These are phyloP conservation scores for Xiphias gladius DNA, from an alignment of 2,113 vertebrate genomes.

Conservation along the genomic window DNA sequence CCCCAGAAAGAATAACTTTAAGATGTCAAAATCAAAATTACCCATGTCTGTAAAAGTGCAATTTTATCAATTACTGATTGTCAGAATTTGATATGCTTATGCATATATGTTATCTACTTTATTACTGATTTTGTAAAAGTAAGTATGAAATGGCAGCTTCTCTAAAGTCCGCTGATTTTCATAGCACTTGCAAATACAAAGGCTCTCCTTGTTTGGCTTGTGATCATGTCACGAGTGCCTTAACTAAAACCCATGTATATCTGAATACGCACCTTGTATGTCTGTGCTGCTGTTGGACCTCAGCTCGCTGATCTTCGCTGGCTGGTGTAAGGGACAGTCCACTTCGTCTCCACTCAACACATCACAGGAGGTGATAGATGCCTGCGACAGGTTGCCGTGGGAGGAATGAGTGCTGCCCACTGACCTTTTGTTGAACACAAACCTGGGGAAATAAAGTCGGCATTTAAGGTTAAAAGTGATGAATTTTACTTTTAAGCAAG, in stretches of 20 bases:
- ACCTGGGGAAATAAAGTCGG: conserved; percentile 75
- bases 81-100: neutral
- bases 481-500: neutral
- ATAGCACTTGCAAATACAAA: neutral
- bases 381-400: conserved; percentile 90
- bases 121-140: no score
- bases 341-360: conserved; percentile 88
- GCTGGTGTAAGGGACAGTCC: conserved; percentile 80
- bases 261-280: conserved; percentile 84
- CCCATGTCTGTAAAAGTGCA: neutral
- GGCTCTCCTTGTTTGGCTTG: neutral
- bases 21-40: neutral
- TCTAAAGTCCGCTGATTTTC: neutral
- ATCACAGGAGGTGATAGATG: conserved; percentile 85
- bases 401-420: conserved; percentile 85
- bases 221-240: neutral
- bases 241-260: neutral
- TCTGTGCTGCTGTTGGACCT: conserved; percentile 90
- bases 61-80: neutral
- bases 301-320: conserved; percentile 85
- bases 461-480: neutral
- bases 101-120: neutral
- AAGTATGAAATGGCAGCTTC: neutral
- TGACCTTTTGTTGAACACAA: conserved; percentile 86
- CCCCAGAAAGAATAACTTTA: neutral